Evolutionary conservation across 2,113 vertebrate species (phyloP).

Genomic region (Prochilodus magdalenae): DNA sequence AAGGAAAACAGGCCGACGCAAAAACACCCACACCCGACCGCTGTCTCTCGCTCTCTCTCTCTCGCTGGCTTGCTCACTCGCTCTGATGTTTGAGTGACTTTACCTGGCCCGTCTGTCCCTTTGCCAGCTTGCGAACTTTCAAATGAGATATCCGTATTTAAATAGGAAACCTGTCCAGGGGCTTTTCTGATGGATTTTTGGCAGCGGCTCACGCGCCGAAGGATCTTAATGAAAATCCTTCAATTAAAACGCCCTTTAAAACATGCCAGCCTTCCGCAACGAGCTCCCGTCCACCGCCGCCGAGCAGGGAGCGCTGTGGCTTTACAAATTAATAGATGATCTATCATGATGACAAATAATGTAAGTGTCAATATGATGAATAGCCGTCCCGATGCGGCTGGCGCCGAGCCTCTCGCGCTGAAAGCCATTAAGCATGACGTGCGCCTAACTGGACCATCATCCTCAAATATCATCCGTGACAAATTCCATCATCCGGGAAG

Average conservation of each 20-base stretch:
- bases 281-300: conserved; percentile 11
- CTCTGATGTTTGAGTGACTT: conserved; percentile 50
- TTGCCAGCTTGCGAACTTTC: conserved; percentile 36
- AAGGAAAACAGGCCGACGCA: conserved; percentile 51
- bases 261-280: neutral
- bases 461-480: conserved; percentile 67
- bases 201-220: conserved; percentile 39
- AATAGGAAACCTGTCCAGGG: conserved; percentile 40
- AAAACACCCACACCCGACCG: neutral
- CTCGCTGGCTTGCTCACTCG: neutral
- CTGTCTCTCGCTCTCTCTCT: neutral
- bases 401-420: conserved; percentile 54
- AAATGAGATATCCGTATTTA: conserved; percentile 56
- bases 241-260: conserved; percentile 58
- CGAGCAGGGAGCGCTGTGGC: conserved; percentile 21
- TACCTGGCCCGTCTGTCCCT: conserved; percentile 41
- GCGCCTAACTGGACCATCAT: conserved; percentile 58
- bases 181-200: conserved; percentile 47
- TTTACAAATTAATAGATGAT: conserved; percentile 43
- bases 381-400: conserved; percentile 48
- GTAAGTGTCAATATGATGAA: conserved; percentile 59
- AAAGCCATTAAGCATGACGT: conserved; percentile 64
- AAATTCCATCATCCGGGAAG: conserved; percentile 63
- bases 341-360: conserved; percentile 54
- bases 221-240: conserved; percentile 47